Conservation (phyloP, 2,113 vertebrate species). For the Pluvianellus socialis region DNA sequence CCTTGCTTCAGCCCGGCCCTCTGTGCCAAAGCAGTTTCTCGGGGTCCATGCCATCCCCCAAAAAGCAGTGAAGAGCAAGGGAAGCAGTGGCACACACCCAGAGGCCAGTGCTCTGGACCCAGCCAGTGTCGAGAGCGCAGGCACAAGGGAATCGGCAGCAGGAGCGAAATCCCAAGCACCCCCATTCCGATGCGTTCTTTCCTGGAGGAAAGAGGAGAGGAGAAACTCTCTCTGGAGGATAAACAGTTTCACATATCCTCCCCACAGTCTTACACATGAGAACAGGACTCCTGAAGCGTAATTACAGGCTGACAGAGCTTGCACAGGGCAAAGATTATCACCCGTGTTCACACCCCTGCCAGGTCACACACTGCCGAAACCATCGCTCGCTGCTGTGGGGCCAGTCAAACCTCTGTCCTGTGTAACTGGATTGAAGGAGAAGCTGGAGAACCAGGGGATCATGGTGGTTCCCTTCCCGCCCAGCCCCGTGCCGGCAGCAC, state of each 20-base stretch:
- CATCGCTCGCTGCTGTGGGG: neutral
- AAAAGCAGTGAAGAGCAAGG: neutral
- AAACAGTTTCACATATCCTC: neutral
- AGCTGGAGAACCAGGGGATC: neutral
- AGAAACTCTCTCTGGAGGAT: no score
- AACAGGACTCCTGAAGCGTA: neutral
- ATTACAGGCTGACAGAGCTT: neutral
- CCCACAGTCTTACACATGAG: neutral
- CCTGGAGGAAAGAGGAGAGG: neutral
- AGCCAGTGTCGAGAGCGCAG: rapidly evolving
- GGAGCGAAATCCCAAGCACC: neutral
- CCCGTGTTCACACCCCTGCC: rapidly evolving
- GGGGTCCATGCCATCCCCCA: neutral
- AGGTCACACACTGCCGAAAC: neutral
- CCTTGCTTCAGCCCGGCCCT: neutral
- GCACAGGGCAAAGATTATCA: neutral
- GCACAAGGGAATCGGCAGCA: rapidly evolving
- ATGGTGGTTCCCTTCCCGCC: neutral
- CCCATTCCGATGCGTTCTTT: neutral
- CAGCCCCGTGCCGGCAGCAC: rapidly evolving
- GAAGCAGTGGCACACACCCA: rapidly evolving
- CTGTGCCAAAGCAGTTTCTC: neutral
- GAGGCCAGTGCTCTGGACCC: neutral
- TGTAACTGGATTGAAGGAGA: rapidly evolving
- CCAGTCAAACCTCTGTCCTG: rapidly evolving